Conservation (phyloP, 2,888 invertebrate genomes). For the Pilophorus perplexus region DNA sequence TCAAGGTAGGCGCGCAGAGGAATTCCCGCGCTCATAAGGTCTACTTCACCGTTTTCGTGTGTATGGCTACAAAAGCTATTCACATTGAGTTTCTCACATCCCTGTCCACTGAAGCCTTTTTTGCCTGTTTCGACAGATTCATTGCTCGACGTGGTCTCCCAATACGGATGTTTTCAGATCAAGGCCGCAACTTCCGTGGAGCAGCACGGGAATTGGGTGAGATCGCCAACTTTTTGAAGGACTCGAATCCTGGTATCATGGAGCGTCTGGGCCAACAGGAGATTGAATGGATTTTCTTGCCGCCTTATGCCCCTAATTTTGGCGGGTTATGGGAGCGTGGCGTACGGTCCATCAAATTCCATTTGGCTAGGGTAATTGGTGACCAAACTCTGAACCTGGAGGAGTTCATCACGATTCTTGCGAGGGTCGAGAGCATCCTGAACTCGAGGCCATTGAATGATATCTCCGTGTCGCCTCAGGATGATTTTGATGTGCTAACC, state of each 20-base stretch:
- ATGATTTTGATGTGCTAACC: not conserved
- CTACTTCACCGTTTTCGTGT: too few relatives aligned
- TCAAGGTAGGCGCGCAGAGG: not conserved
- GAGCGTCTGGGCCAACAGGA: not conserved
- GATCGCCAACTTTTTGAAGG: not conserved
- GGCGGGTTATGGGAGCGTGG: constrained; percentile 38
- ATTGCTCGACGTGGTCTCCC: too few relatives aligned
- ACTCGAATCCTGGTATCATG: too few relatives aligned
- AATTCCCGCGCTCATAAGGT: not conserved
- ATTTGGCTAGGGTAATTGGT: too few relatives aligned
- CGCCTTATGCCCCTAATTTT: constrained; percentile 48
- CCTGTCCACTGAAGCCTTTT: not conserved
- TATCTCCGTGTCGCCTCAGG: not conserved
- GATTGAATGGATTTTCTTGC: constrained; percentile 16
- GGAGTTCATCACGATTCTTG: constrained; percentile 29
- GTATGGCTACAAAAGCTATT: not conserved
- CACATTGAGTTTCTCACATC: not conserved
- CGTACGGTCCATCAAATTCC: too few relatives aligned
- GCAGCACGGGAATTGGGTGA: constrained; percentile 43
- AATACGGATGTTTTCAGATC: too few relatives aligned
- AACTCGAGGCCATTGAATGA: constrained; percentile 5
- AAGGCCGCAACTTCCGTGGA: too few relatives aligned
- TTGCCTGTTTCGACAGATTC: constrained; percentile 46
- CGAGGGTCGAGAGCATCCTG: constrained; percentile 26
- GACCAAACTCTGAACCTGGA: too few relatives aligned